Conservation (phyloP, 2,888 invertebrate genomes). For the Busseola fusca region DNA sequence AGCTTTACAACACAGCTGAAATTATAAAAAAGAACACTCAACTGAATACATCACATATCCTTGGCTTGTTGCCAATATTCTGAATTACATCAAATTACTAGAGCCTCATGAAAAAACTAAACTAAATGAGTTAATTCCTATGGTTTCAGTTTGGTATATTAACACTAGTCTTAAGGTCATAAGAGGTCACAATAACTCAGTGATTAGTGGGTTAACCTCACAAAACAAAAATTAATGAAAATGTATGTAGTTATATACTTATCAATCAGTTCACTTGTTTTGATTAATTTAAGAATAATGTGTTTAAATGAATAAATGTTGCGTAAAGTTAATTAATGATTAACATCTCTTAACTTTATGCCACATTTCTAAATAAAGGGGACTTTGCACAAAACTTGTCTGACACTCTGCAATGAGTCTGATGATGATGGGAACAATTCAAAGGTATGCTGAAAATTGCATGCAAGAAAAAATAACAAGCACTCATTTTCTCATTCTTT, state of each 20-base stretch:
- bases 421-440: neutral
- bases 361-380: neutral
- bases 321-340: neutral
- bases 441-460: neutral
- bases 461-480: neutral
- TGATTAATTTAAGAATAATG: neutral
- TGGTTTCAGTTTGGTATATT: conserved; percentile 20
- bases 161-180: conserved; percentile 22
- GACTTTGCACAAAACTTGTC: neutral
- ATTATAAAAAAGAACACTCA: conserved; percentile 32
- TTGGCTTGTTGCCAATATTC: conserved; percentile 48
- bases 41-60: conserved; percentile 26
- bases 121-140: conserved; percentile 13
- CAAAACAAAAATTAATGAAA: conserved; percentile 2
- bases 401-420: neutral
- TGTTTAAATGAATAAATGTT: neutral
- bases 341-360: neutral
- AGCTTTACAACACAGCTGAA: conserved; percentile 26
- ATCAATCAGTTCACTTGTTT: neutral
- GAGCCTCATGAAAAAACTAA: conserved; percentile 27
- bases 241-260: neutral
- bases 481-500: no score
- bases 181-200: conserved; percentile 15
- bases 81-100: conserved; percentile 31
- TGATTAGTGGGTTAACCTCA: conserved; percentile 3